Base-by-base conservation (phyloP, 2,888 invertebrate genomes). In the Euzetes globulus region DNA sequence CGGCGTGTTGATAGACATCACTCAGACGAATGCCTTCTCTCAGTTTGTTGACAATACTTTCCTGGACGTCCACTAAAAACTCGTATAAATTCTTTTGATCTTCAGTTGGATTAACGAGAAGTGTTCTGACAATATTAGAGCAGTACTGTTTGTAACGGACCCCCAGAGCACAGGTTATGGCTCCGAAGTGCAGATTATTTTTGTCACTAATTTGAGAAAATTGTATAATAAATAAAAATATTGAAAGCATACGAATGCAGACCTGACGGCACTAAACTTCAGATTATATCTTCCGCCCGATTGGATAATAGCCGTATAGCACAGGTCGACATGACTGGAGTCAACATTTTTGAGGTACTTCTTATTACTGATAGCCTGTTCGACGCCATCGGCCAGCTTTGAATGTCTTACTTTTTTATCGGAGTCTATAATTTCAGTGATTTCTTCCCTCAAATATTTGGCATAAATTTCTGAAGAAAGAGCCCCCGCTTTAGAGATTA, bases 221-320 rank as follows among this genome's bases (percentile, higher is more conserved):
- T 55, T 6, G 5, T 25, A 19, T 11, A 55, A 25, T 55, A 3
- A 22, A 22, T 80, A 74, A 65, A 58, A 74, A 63, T 45, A 76
- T 72, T 72, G 19, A 17, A 52, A 17, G 6, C 7, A 17, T 11
- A 41, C 41, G 5, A 11, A 47, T 45, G 63, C 74, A 74, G 78
- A 86, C 86, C 87, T 87, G 72, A 84, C 89, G 4, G 92, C 93
- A 81, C 95, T 97, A 84, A 98, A 99, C 84, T 99, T 99, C 65
- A 99, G 86, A 81, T 90, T 92, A 84, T 98, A 99, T 81, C 91
- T 89, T n/a, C 97, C 98, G 11, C 99, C 99, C 47, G 97, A 98
- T 83, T 99, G 99, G 80, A 99, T 94, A 75, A 99, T 99, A 0
- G 99, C 93, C 0, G 97, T 95, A 82, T 98, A 99, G 82, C 98